phyloP scores from a whole-genome alignment of 2,888 invertebrate genomes.

The Seira musarum region DNA sequence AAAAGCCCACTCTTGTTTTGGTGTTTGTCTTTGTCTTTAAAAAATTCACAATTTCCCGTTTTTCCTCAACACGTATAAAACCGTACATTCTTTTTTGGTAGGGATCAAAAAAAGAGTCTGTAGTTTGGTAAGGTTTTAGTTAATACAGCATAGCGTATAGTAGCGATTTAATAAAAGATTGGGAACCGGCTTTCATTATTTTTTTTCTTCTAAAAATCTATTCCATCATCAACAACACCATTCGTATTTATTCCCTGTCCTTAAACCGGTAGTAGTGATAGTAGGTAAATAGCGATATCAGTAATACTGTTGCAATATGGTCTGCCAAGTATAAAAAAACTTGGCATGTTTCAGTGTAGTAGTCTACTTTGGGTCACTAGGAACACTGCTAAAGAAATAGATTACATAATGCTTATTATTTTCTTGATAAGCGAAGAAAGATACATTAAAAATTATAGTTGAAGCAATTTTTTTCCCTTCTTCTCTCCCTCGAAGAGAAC shows the following conservation, averaged over 20 bases:
- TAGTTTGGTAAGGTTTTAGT: too few species aligned
- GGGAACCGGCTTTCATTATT: conserved; percentile 45
- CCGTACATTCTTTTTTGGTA: too few species aligned
- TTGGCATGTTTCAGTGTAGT: conserved; percentile 45
- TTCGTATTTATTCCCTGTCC: conserved; percentile 54
- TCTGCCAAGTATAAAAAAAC: conserved; percentile 46
- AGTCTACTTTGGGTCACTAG: conserved; percentile 57
- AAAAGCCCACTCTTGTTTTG: conserved; percentile 45
- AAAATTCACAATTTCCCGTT: conserved; percentile 35
- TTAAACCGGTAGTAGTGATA: conserved; percentile 47
- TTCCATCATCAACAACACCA: too few species aligned
- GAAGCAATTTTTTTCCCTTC: conserved; percentile 8
- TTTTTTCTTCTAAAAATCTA: too few species aligned
- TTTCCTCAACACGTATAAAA: conserved; percentile 27
- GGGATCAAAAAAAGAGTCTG: conserved; percentile 29
- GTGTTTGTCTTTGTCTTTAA: conserved; percentile 38
- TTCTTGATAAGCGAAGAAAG: conserved; percentile 45
- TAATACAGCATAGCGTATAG: too few species aligned
- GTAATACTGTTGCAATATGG: conserved; percentile 60
- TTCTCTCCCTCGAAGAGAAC: too few species aligned
- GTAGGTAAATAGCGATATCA: conserved; percentile 48
- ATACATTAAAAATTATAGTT: conserved; percentile 48
- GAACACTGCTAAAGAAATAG: conserved; percentile 39
- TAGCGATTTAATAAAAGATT: conserved; percentile 46
- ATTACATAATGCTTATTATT: conserved; percentile 24